These are phyloP conservation scores for Struthidea cinerea DNA, from an alignment of 2,113 vertebrate genomes.

Conservation along the genomic window DNA sequence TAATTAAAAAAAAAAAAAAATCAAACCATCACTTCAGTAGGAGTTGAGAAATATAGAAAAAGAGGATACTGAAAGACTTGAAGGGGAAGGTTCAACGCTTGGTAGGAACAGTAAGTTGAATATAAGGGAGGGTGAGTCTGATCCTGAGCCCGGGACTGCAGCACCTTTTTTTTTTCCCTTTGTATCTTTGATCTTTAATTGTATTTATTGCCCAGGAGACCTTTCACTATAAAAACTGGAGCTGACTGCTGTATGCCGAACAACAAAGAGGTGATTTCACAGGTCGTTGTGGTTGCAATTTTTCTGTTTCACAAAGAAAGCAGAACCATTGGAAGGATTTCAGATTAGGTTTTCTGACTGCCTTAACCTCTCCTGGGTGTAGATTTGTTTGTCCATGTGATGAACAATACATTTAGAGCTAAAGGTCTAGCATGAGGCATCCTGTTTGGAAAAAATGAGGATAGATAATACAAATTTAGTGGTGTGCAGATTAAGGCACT, in stretches of 20 bases:
- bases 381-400: background rate
- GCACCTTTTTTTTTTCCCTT: background rate
- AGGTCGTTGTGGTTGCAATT: background rate
- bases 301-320: background rate
- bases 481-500: background rate
- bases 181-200: background rate
- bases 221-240: background rate
- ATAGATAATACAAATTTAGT: background rate
- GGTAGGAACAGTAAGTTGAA: background rate
- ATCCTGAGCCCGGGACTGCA: background rate
- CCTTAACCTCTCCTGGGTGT: background rate
- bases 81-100: background rate
- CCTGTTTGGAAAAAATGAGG: background rate
- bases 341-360: background rate
- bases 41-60: background rate
- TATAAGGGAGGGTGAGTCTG: background rate
- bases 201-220: background rate
- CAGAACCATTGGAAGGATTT: background rate
- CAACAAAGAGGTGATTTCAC: background rate
- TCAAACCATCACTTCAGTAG: background rate
- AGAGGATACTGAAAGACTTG: background rate
- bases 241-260: background rate
- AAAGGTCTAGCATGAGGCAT: background rate
- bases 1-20: background rate
- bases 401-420: background rate